These are phyloP conservation scores for Scaptomyza caliginosa DNA, from an alignment of 2,888 invertebrate genomes.

Conservation along the genomic window DNA sequence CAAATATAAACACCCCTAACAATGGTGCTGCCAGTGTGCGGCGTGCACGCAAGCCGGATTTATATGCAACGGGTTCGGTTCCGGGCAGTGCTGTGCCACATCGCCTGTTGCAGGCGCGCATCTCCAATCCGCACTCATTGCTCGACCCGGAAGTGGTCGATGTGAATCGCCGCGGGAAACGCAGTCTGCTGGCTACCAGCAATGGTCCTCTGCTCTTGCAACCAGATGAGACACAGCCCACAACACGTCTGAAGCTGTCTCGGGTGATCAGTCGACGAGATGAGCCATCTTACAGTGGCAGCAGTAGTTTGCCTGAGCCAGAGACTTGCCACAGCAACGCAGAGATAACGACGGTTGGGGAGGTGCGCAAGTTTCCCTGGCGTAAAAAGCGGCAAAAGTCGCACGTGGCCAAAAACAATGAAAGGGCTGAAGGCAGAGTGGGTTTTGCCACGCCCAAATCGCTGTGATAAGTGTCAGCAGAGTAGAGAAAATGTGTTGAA, in stretches of 20 bases:
- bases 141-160: slow-evolving; percentile 70
- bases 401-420: slow-evolving; percentile 35
- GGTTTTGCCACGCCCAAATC: slow-evolving; percentile 67
- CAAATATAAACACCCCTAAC: slow-evolving; percentile 13
- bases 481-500: not conserved
- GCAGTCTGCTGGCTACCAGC: slow-evolving; percentile 66
- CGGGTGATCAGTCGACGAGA: slow-evolving; percentile 78
- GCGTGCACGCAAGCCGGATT: slow-evolving; percentile 70
- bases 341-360: slow-evolving; percentile 3
- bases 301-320: slow-evolving; percentile 61
- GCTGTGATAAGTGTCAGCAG: slow-evolving; percentile 57
- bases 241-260: slow-evolving; percentile 71
- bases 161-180: slow-evolving; percentile 61
- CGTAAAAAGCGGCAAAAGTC: slow-evolving; percentile 65
- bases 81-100: slow-evolving; percentile 61
- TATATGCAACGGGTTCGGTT: slow-evolving; percentile 56
- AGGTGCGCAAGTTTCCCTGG: slow-evolving; percentile 63
- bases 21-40: slow-evolving; percentile 34
- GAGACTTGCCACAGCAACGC: slow-evolving; percentile 34
- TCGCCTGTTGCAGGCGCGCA: slow-evolving; percentile 76
- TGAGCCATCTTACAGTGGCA: slow-evolving; percentile 57
- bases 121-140: slow-evolving; percentile 55
- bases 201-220: slow-evolving; percentile 60
- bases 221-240: slow-evolving; percentile 38
- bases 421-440: slow-evolving; percentile 16